Evolutionary conservation across 1,140 invertebrate species (phyloP).

Genomic region (Musca domestica): DNA sequence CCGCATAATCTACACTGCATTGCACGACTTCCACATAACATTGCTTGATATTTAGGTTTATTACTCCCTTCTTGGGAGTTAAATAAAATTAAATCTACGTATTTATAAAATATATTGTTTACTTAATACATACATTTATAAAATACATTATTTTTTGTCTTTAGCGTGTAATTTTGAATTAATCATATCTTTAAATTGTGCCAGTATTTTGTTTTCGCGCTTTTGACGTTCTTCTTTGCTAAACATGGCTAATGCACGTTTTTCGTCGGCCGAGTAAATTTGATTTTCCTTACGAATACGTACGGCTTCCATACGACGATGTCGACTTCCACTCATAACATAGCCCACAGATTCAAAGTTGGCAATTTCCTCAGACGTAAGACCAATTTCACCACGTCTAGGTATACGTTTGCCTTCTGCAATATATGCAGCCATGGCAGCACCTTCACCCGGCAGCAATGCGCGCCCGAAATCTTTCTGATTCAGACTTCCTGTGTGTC

Average conservation of each 20-base stretch:
- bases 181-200: constrained; percentile 93
- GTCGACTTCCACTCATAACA: constrained; percentile 98
- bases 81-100: background rate
- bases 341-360: constrained; percentile 92
- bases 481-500: constrained; percentile 69
- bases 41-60: too few species aligned
- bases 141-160: constrained; percentile 42
- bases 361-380: constrained; percentile 94
- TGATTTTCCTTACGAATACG: constrained; percentile 99
- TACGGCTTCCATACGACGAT: constrained; percentile 99
- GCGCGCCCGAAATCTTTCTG: constrained; percentile 86
- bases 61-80: too few species aligned
- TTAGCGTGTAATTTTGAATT: constrained; percentile 62
- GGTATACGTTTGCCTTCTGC: constrained; percentile 98
- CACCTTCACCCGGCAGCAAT: constrained; percentile 90
- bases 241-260: constrained; percentile 95
- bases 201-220: constrained; percentile 91
- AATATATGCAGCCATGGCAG: constrained; percentile 97
- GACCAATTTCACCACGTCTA: constrained; percentile 95
- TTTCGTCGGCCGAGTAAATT: constrained; percentile 99
- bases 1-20: too few species aligned
- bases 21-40: too few species aligned
- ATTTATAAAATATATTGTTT: background rate
- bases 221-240: constrained; percentile 97
- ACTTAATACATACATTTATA: background rate